Percentiles rank a stretch among this genome's conserved stretches.
phyloP scores from a whole-genome alignment of 1,140 invertebrate genomes.

The Cryptotermes secundus region DNA sequence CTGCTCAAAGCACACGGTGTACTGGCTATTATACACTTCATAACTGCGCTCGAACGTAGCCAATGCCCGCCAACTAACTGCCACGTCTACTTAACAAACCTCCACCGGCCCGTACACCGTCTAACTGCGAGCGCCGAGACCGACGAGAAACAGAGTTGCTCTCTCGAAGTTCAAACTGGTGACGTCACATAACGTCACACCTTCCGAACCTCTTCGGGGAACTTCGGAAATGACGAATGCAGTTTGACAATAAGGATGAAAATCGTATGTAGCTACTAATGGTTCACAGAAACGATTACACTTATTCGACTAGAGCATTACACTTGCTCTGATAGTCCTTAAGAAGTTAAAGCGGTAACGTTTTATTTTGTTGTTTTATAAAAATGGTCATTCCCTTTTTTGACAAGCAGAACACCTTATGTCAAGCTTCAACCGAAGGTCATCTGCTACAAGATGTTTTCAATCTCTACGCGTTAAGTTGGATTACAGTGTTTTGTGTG shows the following conservation, averaged over 20 bases:
- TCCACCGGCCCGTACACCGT: not conserved
- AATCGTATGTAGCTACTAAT: not conserved
- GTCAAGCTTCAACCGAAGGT: not conserved
- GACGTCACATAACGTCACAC: not conserved
- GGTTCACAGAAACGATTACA: not conserved
- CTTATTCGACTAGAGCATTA: not conserved
- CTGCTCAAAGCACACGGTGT: not conserved
- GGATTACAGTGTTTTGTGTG: not conserved
- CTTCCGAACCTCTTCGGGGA: not conserved
- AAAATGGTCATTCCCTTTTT: slow-evolving; percentile 4
- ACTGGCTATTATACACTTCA: not conserved
- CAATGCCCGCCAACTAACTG: no score
- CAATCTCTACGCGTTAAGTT: not conserved
- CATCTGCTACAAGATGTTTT: not conserved
- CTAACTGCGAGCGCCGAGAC: not conserved
- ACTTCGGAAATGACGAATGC: not conserved
- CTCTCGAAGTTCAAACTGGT: not conserved
- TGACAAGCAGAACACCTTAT: slow-evolving; percentile 1
- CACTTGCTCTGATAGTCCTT: not conserved
- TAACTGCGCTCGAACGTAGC: not conserved
- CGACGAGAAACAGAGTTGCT: not conserved
- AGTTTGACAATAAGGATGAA: not conserved
- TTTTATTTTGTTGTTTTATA: not conserved
- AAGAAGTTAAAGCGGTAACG: not conserved
- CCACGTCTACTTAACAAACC: not conserved